These are phyloP conservation scores for Puntigrus tetrazona DNA, from an alignment of 2,113 vertebrate genomes.

Conservation along the genomic window DNA sequence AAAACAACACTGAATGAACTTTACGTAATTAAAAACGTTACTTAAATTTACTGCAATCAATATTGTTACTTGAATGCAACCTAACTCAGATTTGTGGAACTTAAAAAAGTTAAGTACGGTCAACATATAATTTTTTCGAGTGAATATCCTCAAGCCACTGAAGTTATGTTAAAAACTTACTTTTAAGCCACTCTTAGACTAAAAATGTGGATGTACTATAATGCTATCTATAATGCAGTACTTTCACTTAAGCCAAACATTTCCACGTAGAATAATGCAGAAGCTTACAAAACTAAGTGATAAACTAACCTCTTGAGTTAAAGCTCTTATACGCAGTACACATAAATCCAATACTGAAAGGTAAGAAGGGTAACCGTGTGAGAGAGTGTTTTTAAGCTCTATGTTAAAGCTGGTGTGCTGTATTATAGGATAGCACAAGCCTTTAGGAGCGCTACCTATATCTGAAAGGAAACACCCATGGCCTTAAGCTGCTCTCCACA, in stretches of 20 bases:
- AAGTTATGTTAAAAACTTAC: slow-evolving; percentile 5
- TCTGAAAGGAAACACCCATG: slow-evolving; percentile 29
- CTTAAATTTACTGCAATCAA: too few species aligned
- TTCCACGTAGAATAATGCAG: neutral
- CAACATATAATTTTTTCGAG: too few species aligned
- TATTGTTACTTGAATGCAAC: too few species aligned
- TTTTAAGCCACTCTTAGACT: neutral
- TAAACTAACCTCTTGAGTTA: neutral
- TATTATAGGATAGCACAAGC: neutral
- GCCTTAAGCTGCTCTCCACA: slow-evolving; percentile 18
- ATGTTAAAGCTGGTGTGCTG: neutral
- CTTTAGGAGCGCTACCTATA: slow-evolving; percentile 13
- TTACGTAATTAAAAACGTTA: too few species aligned
- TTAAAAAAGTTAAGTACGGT: too few species aligned
- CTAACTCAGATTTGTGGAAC: too few species aligned
- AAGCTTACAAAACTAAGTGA: neutral
- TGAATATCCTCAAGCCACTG: slow-evolving; percentile 3
- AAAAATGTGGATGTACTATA: neutral
- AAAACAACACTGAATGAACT: too few species aligned
- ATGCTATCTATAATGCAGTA: neutral
- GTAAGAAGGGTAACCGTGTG: neutral
- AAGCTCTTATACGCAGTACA: neutral
- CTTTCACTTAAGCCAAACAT: neutral
- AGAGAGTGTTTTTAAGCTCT: neutral
- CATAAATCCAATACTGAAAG: slow-evolving; percentile 1